These are phyloP conservation scores for Eudemis profundana DNA, from an alignment of 2,888 invertebrate species.

Conservation along the genomic window DNA sequence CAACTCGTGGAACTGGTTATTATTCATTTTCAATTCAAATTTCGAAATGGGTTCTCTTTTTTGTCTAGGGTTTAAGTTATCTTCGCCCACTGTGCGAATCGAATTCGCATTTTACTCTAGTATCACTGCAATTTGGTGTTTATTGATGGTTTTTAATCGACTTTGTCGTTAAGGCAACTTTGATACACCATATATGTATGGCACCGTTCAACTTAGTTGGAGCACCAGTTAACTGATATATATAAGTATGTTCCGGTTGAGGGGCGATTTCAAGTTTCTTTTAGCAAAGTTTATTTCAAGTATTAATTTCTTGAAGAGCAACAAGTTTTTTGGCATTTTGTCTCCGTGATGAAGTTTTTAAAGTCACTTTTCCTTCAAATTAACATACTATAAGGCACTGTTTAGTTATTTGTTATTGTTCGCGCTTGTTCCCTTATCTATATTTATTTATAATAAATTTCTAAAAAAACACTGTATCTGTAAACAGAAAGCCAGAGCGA, in stretches of 20 bases:
- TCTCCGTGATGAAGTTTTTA: conserved; percentile 74
- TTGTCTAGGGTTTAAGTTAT: conserved; percentile 63
- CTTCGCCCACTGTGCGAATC: conserved; percentile 74
- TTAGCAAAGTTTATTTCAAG: conserved; percentile 80
- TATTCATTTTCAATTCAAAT: conserved; percentile 64
- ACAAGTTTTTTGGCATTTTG: conserved; percentile 83
- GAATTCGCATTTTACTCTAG: conserved; percentile 77
- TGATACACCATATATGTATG: conserved; percentile 73
- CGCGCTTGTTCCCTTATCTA: conserved; percentile 79
- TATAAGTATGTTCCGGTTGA: conserved; percentile 70
- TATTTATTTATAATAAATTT: conserved; percentile 57
- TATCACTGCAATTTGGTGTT: conserved; percentile 67
- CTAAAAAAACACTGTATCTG: conserved; percentile 69
- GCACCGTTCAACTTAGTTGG: conserved; percentile 79
- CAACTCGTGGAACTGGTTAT: conserved; percentile 79
- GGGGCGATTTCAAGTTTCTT: conserved; percentile 78
- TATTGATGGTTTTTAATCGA: conserved; percentile 57
- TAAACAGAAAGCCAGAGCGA: conserved; percentile 76
- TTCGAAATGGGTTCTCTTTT: conserved; percentile 47
- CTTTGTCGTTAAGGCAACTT: conserved; percentile 81
- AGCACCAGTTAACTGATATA: conserved; percentile 77
- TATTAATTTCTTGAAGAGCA: conserved; percentile 81
- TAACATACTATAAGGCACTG: conserved; percentile 79
- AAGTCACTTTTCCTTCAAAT: conserved; percentile 67
- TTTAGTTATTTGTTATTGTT: conserved; percentile 66